A percentile compares a stretch with the other conserved stretches of the same genome.
Conservation (phyloP, 2,113 vertebrate genomes). For the Gopherus flavomarginatus region DNA sequence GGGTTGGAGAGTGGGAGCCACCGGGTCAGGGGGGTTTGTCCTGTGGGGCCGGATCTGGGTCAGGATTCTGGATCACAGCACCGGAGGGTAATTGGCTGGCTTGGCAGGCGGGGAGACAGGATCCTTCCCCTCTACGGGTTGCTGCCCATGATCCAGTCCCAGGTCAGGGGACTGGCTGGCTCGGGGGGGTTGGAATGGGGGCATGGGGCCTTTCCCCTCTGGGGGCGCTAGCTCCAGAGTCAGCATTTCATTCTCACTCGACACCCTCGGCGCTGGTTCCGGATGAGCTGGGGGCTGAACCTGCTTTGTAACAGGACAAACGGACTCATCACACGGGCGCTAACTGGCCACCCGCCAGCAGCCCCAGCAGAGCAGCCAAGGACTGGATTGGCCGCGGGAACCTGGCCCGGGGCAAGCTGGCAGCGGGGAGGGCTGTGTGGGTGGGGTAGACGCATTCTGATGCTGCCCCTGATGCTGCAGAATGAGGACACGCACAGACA, state of each 20-base stretch:
- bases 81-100: too few relatives aligned
- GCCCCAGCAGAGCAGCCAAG: background rate
- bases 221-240: too few relatives aligned
- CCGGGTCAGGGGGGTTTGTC: background rate
- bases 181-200: too few relatives aligned
- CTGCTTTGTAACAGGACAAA: background rate
- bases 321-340: rapidly evolving
- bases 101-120: too few relatives aligned
- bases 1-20: background rate
- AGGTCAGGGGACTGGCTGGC: too few relatives aligned
- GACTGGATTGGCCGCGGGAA: background rate
- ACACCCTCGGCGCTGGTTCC: background rate
- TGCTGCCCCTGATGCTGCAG: background rate
- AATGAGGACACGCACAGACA: background rate
- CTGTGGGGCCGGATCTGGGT: background rate
- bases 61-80: background rate
- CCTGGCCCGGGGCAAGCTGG: too few relatives aligned
- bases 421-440: background rate
- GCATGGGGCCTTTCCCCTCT: too few relatives aligned
- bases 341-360: background rate
- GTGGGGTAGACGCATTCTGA: background rate
- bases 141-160: too few relatives aligned
- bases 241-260: background rate
- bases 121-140: too few relatives aligned
- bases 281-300: too few relatives aligned